phyloP scores from a whole-genome alignment of 1,140 invertebrate species.

The Antheraea pernyi region DNA sequence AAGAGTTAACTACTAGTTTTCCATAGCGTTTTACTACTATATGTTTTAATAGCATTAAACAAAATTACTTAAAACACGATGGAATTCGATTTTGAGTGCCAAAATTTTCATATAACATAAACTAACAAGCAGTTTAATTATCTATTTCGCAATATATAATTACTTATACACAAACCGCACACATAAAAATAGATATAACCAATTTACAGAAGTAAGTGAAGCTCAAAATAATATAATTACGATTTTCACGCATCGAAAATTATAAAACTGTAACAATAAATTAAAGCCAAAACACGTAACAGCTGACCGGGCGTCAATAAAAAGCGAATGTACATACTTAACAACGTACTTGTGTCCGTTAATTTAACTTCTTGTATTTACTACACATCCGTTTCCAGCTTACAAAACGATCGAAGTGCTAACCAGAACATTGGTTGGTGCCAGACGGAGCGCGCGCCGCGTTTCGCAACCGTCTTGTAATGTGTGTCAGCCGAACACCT shows the following conservation, averaged over 20 bases:
- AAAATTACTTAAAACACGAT: no score
- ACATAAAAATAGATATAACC: not conserved
- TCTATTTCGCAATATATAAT: no score
- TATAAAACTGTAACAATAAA: not conserved
- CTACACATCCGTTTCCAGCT: slow-evolving; percentile 25
- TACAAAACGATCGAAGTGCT: slow-evolving; percentile 7
- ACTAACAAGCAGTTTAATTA: no score
- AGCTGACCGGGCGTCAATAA: slow-evolving; percentile 6
- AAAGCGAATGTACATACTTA: not conserved
- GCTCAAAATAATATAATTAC: not conserved
- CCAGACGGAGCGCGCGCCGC: slow-evolving; percentile 38
- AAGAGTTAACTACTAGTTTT: no score
- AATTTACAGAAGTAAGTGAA: not conserved
- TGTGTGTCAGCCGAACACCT: slow-evolving; percentile 54
- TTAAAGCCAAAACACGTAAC: slow-evolving; percentile 1
- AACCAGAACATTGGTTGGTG: slow-evolving; percentile 26
- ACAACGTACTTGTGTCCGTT: not conserved
- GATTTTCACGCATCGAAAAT: not conserved
- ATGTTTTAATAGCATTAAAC: no score
- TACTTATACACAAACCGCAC: no score
- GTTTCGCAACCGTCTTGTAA: slow-evolving; percentile 40
- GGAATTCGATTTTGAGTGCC: no score
- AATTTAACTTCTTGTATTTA: slow-evolving; percentile 21
- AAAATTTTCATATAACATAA: no score
- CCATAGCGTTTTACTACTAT: no score